Percentiles rank a stretch among this genome's conserved stretches.
These are phyloP conservation scores for Stenurella melanura DNA, from an alignment of 2,888 invertebrate species.

Conservation along the genomic window DNA sequence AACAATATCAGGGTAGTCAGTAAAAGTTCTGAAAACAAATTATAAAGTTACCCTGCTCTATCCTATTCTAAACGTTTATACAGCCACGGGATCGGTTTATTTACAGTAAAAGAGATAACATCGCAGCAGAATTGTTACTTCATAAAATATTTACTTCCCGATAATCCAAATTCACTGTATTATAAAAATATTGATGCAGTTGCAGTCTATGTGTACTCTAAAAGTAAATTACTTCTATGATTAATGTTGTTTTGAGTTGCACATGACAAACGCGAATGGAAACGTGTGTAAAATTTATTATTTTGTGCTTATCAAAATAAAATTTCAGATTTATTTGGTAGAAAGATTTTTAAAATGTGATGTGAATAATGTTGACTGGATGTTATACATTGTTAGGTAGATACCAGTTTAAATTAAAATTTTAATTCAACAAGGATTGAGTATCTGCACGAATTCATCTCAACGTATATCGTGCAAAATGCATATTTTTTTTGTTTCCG, in stretches of 20 bases:
- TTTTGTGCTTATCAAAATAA: constrained; percentile 35
- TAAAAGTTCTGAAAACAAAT: too few relatives aligned
- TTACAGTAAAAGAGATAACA: constrained; percentile 32
- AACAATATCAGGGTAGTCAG: too few relatives aligned
- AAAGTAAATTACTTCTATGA: constrained; percentile 33
- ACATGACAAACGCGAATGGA: constrained; percentile 32
- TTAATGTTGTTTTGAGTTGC: constrained; percentile 40
- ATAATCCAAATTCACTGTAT: constrained; percentile 48
- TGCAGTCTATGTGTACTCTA: constrained; percentile 6
- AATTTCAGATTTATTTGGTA: constrained; percentile 32
- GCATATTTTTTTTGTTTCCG: neutral
- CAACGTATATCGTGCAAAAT: neutral
- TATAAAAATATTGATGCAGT: constrained; percentile 38
- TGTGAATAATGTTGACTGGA: constrained; percentile 30
- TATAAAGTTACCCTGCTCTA: constrained; percentile 8
- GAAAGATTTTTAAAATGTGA: constrained; percentile 29
- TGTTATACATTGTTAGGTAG: constrained; percentile 17
- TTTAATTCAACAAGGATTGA: constrained; percentile 2
- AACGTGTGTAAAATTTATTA: constrained; percentile 39
- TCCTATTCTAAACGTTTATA: constrained; percentile 20
- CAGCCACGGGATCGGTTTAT: constrained; percentile 21
- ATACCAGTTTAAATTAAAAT: constrained; percentile 31
- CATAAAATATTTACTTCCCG: constrained; percentile 54
- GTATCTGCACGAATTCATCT: neutral
- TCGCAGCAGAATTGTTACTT: constrained; percentile 32